Conservation (phyloP, 2,113 vertebrate genomes). For the Panthera leo region DNA sequence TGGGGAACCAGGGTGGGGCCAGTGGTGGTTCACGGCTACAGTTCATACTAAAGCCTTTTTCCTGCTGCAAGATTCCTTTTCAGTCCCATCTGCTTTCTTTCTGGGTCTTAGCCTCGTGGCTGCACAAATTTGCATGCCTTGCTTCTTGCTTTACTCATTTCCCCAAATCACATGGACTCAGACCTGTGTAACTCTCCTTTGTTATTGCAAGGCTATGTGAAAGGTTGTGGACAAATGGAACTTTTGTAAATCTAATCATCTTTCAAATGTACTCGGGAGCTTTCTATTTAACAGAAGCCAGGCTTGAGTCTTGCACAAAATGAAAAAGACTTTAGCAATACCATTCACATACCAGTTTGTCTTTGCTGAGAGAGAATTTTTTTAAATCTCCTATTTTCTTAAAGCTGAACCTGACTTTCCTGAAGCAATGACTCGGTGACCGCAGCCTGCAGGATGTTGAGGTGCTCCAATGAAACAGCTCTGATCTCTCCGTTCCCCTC, state of each 20-base stretch:
- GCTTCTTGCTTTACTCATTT: conserved; percentile 40
- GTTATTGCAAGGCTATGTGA: conserved; percentile 38
- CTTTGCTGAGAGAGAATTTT: conserved; percentile 13
- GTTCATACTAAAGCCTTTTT: not conserved
- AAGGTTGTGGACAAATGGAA: conserved; percentile 57
- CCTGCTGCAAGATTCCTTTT: not conserved
- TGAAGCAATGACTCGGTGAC: not conserved
- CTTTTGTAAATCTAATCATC: conserved; percentile 54
- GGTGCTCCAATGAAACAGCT: not conserved
- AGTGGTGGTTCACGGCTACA: not conserved
- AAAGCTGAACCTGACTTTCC: not conserved
- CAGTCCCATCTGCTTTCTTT: not conserved
- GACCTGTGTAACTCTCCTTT: not conserved
- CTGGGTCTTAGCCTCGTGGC: not conserved
- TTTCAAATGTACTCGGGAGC: not conserved
- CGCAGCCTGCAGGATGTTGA: not conserved
- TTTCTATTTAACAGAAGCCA: conserved; percentile 36
- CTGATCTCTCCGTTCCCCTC: no score
- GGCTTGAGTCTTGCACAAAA: conserved; percentile 2
- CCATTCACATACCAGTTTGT: conserved; percentile 15
- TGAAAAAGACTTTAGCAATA: not conserved
- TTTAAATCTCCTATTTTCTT: conserved; percentile 13
- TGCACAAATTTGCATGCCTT: not conserved
- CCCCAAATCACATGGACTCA: not conserved
- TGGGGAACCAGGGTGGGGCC: not conserved